Evolutionary conservation across 23 tunicate genomes (phyloP).

Genomic region (Oikopleura vanhoeffeni): DNA sequence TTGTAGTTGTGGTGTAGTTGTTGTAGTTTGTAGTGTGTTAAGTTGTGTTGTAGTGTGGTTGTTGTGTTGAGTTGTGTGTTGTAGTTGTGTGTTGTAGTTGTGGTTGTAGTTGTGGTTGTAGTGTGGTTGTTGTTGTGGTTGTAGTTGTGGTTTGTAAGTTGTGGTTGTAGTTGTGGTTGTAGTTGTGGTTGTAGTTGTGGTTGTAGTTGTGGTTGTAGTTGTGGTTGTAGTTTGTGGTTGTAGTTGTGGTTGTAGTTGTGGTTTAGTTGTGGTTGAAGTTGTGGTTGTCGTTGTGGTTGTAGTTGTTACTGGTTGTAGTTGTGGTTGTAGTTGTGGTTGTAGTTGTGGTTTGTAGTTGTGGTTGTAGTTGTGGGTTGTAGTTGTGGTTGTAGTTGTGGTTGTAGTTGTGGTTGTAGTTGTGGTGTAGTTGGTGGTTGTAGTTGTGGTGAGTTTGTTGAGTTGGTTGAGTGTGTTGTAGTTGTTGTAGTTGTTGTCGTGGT

Average conservation of each 20-base stretch:
- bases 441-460: too few relatives aligned
- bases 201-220: neutral
- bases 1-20: neutral
- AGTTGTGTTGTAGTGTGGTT: too few relatives aligned
- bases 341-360: too few relatives aligned
- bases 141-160: slow-evolving; percentile 2
- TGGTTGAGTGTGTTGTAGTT: too few relatives aligned
- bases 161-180: slow-evolving; percentile 3
- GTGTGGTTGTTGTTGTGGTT: slow-evolving; percentile 9
- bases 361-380: too few relatives aligned
- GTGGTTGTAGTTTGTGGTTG: neutral
- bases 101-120: neutral
- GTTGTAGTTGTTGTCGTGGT: slow-evolving; percentile 9
- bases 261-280: neutral
- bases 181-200: slow-evolving; percentile 2
- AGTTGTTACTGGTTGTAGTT: neutral
- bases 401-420: neutral
- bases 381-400: neutral
- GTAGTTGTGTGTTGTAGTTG: slow-evolving; percentile 3
- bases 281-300: slow-evolving; percentile 8
- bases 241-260: neutral
- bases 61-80: neutral
- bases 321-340: slow-evolving; percentile 3
- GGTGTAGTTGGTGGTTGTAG: too few relatives aligned
- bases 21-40: too few relatives aligned